Percentiles rank a stretch among this genome's conserved stretches.
phyloP scores from a whole-genome alignment of 2,797 vertebrate species.

The Luscinia luscinia region DNA sequence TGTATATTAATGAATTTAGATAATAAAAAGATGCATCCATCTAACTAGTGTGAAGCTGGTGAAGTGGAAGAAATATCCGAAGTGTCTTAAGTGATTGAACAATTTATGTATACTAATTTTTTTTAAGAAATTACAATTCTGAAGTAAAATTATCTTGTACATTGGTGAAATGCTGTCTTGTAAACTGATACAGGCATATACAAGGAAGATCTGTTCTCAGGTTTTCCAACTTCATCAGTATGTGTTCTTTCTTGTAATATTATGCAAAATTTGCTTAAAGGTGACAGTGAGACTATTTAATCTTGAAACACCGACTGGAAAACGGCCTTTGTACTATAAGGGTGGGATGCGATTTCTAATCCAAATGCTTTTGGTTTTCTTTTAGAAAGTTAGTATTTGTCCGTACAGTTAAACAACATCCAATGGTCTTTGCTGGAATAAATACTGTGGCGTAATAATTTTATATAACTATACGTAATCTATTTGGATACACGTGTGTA shows the following conservation, averaged over 20 bases:
- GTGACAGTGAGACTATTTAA: background rate
- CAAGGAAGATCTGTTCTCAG: background rate
- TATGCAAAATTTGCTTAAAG: background rate
- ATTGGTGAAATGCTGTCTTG: background rate
- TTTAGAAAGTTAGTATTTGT: constrained; percentile 17
- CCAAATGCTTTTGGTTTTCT: background rate
- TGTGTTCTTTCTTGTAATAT: background rate
- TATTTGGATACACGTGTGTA: background rate
- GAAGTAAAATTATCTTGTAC: background rate
- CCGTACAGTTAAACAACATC: background rate
- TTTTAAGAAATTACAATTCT: background rate
- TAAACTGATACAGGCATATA: background rate
- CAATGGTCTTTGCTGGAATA: background rate
- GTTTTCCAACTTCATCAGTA: background rate
- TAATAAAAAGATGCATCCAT: background rate
- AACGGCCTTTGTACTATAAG: background rate
- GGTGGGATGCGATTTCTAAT: background rate
- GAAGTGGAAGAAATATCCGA: background rate
- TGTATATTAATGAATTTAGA: background rate
- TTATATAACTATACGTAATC: background rate
- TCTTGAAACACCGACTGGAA: background rate
- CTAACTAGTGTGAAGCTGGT: background rate
- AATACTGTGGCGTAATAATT: background rate
- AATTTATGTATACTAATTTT: background rate
- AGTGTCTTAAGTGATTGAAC: background rate